Conservation (phyloP, 2,888 invertebrate species). For the Subacronicta megacephala region DNA sequence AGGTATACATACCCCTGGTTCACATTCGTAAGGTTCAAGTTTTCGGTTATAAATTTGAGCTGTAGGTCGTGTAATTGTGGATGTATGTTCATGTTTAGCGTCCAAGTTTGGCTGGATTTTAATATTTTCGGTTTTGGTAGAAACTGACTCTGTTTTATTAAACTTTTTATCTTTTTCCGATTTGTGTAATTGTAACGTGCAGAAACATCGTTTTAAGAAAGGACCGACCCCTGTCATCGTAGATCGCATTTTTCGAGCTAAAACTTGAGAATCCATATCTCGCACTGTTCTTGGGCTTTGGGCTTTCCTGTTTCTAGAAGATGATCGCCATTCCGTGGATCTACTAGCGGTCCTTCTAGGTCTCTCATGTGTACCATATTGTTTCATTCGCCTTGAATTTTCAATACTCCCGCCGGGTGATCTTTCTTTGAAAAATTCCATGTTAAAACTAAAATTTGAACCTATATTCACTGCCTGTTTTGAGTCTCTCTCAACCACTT, state of each 20-base stretch:
- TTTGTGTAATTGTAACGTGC: slow-evolving; percentile 60
- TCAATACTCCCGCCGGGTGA: slow-evolving; percentile 7
- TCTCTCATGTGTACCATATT: slow-evolving; percentile 11
- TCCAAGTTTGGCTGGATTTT: slow-evolving; percentile 22
- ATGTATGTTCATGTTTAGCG: slow-evolving; percentile 3
- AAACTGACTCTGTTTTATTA: slow-evolving; percentile 10
- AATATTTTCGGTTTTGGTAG: slow-evolving; percentile 24
- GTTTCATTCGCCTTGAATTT: slow-evolving; percentile 13
- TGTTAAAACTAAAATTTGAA: slow-evolving; percentile 62
- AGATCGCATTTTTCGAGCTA: slow-evolving; percentile 41
- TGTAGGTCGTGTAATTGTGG: slow-evolving; percentile 3
- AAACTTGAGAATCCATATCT: slow-evolving; percentile 51
- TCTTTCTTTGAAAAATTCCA: slow-evolving; percentile 64
- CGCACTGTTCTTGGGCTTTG: slow-evolving; percentile 33
- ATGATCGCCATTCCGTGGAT: slow-evolving; percentile 15
- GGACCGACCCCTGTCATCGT: slow-evolving; percentile 49
- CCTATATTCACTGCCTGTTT: slow-evolving; percentile 61
- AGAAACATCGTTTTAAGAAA: slow-evolving; percentile 65
- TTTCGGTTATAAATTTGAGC: not conserved
- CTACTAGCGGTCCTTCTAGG: slow-evolving; percentile 23
- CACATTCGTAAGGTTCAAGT: slow-evolving; percentile 57
- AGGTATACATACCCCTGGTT: slow-evolving; percentile 61
- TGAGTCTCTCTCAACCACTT: slow-evolving; percentile 13
- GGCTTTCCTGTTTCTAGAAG: slow-evolving; percentile 28
- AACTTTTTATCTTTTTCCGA: slow-evolving; percentile 13